A percentile compares a stretch with the other conserved stretches of the same genome.
These are phyloP conservation scores for Lycocerus yunnanus DNA, from an alignment of 2,888 invertebrate species.

Conservation along the genomic window DNA sequence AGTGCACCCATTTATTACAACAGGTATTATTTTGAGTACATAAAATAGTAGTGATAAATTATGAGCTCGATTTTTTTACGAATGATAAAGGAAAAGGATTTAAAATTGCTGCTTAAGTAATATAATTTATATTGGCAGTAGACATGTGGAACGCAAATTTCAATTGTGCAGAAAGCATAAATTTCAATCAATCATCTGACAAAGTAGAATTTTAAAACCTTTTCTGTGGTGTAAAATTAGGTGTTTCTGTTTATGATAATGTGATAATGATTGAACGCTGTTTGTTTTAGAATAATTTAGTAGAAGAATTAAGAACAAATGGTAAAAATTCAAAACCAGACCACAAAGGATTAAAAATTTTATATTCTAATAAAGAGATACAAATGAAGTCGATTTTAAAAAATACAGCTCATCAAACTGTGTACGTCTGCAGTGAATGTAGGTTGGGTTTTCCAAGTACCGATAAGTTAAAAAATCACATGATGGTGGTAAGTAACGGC, in stretches of 20 bases:
- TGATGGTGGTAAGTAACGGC: conserved; percentile 54
- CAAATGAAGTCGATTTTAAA: conserved; percentile 41
- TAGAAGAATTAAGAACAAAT: neutral
- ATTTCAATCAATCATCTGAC: too few relatives aligned
- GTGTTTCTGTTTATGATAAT: too few relatives aligned
- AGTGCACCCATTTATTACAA: conserved; percentile 36
- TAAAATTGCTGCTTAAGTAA: neutral
- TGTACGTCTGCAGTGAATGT: conserved; percentile 60
- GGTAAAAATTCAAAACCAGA: neutral
- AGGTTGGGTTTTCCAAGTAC: conserved; percentile 56
- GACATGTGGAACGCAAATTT: too few relatives aligned
- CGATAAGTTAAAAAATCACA: conserved; percentile 58
- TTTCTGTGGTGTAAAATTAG: neutral
- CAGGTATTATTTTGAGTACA: conserved; percentile 11
- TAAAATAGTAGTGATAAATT: neutral
- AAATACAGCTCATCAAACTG: conserved; percentile 34
- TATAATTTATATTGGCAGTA: too few relatives aligned
- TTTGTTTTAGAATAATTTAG: neutral
- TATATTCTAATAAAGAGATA: conserved; percentile 10
- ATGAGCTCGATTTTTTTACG: too few relatives aligned
- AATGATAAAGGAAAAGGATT: neutral
- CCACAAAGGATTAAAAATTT: neutral
- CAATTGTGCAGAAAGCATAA: too few relatives aligned
- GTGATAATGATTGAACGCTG: too few relatives aligned
- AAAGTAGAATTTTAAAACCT: neutral